Evolutionary conservation across 2,888 invertebrate genomes (phyloP), one percentile per base, ranked within the genome.

Genomic region (Brachycybe producta): DNA sequence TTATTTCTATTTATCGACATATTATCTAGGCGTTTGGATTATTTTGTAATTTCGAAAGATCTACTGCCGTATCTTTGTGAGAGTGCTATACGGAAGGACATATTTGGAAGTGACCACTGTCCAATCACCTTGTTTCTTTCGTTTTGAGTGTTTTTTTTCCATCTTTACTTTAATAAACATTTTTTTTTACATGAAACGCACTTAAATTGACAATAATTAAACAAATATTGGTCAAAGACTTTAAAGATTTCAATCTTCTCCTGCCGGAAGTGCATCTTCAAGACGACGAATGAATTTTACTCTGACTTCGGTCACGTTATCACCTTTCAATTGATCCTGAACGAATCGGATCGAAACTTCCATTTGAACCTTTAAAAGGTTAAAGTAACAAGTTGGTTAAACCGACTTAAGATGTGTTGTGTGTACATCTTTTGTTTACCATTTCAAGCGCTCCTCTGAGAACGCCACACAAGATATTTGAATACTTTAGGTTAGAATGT

Each of bases 201-300:
- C 15, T n/a, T 7, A 7, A 36, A 36, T 21, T n/a, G 2, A 7
- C 19, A 35, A n/a, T n/a, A n/a, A n/a, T n/a, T n/a, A n/a, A n/a
- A n/a, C n/a, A n/a, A n/a, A n/a, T n/a, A n/a, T n/a, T n/a, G n/a
- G n/a, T n/a, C n/a, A n/a, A n/a, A n/a, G n/a, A n/a, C n/a, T 32
- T 32, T 8, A 32, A 32, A 32, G 13, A 7, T 23, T 32, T 73
- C 80, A 95, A 71, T 98, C 97, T 73, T 98, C 98, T 21, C 98
- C 97, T 35, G 92, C 92, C 8, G 98, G 97, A 61, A 97, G 84
- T 1, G 94, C 91, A 70, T 98, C 98, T 72, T 97, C 95, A 63
- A 98, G 72, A 66, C 90, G 77, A 65, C 91, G 82, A 55, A 94
- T 81, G 67, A 92, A 97, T 66, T 94, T 92, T 2, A 98, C 82